These are phyloP conservation scores for Nanorana parkeri DNA, from an alignment of 2,113 vertebrate genomes.

Conservation along the genomic window DNA sequence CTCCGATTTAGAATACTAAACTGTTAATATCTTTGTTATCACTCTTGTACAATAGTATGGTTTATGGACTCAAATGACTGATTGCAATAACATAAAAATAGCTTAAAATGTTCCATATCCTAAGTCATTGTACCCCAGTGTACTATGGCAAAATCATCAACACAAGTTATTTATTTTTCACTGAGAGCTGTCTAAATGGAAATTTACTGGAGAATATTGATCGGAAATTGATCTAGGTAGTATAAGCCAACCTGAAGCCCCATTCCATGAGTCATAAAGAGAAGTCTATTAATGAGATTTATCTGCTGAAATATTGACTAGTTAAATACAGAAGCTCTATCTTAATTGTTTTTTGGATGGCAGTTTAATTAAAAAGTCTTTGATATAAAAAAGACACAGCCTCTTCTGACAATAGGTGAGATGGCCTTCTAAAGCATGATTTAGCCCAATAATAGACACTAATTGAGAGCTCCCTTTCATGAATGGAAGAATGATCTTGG, in stretches of 20 bases:
- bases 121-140: background rate
- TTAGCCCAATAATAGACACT: background rate
- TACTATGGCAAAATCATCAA: background rate
- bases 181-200: conserved; percentile 27
- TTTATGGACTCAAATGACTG: too few species aligned
- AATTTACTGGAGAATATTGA: conserved; percentile 56
- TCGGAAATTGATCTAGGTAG: conserved; percentile 61
- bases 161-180: conserved; percentile 7
- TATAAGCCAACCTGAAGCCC: conserved; percentile 52
- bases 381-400: conserved; percentile 52
- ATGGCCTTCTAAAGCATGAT: conserved; percentile 44
- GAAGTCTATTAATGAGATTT: conserved; percentile 71
- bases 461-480: background rate
- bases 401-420: background rate
- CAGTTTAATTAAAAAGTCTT: conserved; percentile 74
- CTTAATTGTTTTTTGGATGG: conserved; percentile 70
- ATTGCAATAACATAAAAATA: background rate
- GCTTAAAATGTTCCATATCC: background rate
- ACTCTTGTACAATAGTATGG: too few species aligned
- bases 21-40: too few species aligned
- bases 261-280: conserved; percentile 58
- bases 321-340: conserved; percentile 68
- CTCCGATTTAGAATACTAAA: too few species aligned
- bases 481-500: background rate
- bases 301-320: conserved; percentile 72